Evolutionary conservation across 2,888 invertebrate genomes (phyloP), one percentile per base, ranked within the genome.

Genomic region (Leuctra nigra): DNA sequence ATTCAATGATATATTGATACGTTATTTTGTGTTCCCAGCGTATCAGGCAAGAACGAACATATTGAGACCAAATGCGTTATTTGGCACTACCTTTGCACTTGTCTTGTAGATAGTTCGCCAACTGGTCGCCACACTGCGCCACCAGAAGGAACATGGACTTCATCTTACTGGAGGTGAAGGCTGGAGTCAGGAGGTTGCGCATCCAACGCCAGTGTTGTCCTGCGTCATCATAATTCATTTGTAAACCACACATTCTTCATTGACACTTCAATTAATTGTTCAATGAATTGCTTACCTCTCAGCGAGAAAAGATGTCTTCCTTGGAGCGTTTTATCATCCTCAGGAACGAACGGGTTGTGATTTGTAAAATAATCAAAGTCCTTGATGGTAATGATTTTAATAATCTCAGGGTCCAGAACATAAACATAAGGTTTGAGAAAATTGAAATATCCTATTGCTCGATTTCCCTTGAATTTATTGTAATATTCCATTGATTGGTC

Each of bases 301-400:
- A 68, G 18, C 0, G 61, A 53, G n/a, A 47, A 68, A 63, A 68
- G 64, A 36, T 55, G 65, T 16, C 59, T 61, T 3, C 61, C 64
- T n/a, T 67, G 64, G 0, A 68, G 41, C 0, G 66, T 65, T 50
- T 69, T 69, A n/a, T 52, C 38, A 4, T 62, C 50, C 36, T 58
- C 62, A n/a, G 60, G 35, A 16, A 64, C 53, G n/a, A 66, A 61
- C 4, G 48, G 41, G 13, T 61, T 59, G 56, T 66, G 69, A 54
- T 70, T 65, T 13, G 61, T 47, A 58, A 68, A 67, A 47, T 61
- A 55, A 23, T 66, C 66, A 50, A 66, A 66, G 48, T 64, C 61
- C 55, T 65, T 65, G 9, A 66, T 61, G 2, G 61, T 61, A 44
- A 58, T 46, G 56, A 59, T 7, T 18, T 36, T 35, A 7, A 57